Conservation (phyloP, 2,797 vertebrate genomes). For the Squalus acanthias region DNA sequence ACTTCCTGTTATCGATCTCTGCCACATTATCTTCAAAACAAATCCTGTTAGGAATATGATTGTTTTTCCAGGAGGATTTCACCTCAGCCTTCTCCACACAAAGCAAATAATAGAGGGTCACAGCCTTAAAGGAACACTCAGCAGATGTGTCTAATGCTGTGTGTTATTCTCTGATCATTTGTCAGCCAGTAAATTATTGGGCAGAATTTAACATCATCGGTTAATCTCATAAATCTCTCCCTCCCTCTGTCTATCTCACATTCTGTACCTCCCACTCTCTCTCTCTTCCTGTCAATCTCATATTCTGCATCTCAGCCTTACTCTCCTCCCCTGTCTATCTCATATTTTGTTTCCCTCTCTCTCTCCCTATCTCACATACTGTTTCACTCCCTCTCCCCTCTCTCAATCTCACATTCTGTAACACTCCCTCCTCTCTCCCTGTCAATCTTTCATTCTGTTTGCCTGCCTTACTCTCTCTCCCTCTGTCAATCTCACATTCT, state of each 20-base stretch:
- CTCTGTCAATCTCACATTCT: no score
- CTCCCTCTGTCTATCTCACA: not conserved
- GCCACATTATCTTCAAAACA: not conserved
- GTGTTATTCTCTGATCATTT: not conserved
- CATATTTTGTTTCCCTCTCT: not conserved
- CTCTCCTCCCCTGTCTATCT: not conserved
- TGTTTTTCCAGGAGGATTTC: not conserved
- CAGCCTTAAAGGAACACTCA: not conserved
- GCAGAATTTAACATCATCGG: not conserved
- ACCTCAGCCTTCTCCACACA: not conserved
- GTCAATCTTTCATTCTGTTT: no score
- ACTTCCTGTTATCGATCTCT: constrained; percentile 12
- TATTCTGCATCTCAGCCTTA: not conserved
- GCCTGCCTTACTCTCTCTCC: no score
- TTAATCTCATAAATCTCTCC: not conserved
- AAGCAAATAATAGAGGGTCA: not conserved
- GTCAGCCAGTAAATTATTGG: not conserved
- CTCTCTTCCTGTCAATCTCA: not conserved
- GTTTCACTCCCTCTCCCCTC: no score
- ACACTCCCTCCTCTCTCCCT: no score
- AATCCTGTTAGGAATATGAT: not conserved
- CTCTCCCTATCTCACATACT: no score
- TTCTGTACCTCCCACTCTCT: not conserved
- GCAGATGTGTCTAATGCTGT: not conserved
- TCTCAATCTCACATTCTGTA: no score